Evolutionary conservation across 2,797 vertebrate genomes (phyloP).

Genomic region (Pseudochirops cupreus): DNA sequence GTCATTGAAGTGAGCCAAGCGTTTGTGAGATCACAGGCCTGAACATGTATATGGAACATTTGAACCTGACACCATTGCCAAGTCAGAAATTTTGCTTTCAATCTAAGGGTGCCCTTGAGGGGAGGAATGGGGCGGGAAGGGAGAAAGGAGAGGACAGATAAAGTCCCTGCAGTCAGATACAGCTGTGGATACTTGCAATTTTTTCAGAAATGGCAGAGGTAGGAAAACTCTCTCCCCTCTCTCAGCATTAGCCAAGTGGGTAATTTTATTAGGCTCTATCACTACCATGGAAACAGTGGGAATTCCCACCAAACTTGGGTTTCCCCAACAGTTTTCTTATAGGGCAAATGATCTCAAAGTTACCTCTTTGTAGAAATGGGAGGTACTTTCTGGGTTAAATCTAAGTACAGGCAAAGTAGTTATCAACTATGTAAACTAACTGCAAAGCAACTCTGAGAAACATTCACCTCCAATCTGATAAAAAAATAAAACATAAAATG

Average conservation of each 20-base stretch:
- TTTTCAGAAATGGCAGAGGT: neutral
- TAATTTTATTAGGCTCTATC: neutral
- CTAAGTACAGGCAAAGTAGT: neutral
- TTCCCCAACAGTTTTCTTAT: neutral
- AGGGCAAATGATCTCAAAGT: accelerated
- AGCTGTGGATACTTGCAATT: neutral
- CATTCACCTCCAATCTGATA: neutral
- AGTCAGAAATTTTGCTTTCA: neutral
- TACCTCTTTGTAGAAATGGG: neutral
- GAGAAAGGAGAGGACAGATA: neutral
- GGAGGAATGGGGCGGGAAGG: neutral
- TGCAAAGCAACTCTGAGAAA: neutral
- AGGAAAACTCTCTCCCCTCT: neutral
- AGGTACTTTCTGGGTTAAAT: neutral
- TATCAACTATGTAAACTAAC: neutral
- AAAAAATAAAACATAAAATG: neutral
- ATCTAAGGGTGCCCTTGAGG: neutral
- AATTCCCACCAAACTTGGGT: neutral
- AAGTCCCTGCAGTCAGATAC: neutral
- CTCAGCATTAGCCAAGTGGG: neutral
- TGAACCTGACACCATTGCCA: neutral
- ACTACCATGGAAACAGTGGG: neutral
- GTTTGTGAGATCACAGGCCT: neutral
- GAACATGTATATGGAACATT: neutral
- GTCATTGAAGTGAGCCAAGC: neutral